Base-by-base conservation (phyloP, 2,888 invertebrate genomes). In the Globia sparganii region DNA sequence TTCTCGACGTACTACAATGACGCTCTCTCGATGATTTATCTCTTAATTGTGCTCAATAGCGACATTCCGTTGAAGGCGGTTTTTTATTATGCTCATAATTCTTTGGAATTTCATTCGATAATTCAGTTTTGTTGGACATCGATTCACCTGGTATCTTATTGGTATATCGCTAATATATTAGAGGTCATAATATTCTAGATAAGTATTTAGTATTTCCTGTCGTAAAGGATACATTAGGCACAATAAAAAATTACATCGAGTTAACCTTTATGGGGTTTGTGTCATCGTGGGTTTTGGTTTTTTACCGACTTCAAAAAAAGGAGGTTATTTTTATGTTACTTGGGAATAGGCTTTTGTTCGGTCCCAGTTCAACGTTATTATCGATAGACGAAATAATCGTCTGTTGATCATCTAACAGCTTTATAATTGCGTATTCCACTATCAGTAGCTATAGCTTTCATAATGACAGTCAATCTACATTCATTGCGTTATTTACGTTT, bases 1-100 rank as follows among this genome's bases (percentile, higher is more conserved):
- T 95, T 92, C 96, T 96, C 91, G 90, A 84, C 88, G 90, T 91
- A 96, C 96, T 91, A 96, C 96, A 96, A 96, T 93, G 92, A 87
- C 85, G 89, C 82, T 88, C 92, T 92, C 92, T 93, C 91, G 94
- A 96, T 96, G 96, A 96, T 96, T 96, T 96, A 96, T 96, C 88
- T 95, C 95, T 96, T 95, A 95, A 96, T 95, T 95, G 94, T 94
- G 88, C 89, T 90, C 88, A 85, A 92, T 93, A 90, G 90, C 91
- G 90, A 91, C 91, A 92, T 95, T 92, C 93, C 92, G 89, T 91
- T 92, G 90, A 91, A 94, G 92, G 91, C 90, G 89, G 89, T 91
- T 92, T 91, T 92, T 89, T 93, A 93, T 93, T 93, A 91, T 91
- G 90, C 89, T 91, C 92, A 94, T 94, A 93, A 92, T 93, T 95